phyloP scores from a whole-genome alignment of 2,888 invertebrate genomes.

The Embidobia sp. region DNA sequence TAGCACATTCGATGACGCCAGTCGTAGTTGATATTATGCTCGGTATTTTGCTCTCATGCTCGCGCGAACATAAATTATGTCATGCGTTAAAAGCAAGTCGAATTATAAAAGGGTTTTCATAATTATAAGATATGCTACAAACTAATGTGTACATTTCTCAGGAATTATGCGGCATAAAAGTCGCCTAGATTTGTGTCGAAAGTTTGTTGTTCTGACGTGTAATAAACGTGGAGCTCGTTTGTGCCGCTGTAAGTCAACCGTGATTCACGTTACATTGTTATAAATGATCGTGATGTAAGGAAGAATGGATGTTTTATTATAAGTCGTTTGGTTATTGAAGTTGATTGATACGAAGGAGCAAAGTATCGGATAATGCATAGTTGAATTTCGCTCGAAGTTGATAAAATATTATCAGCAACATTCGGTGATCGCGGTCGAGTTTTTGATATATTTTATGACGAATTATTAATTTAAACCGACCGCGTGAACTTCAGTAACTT shows the following conservation, averaged over 20 bases:
- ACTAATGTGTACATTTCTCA: conserved; percentile 45
- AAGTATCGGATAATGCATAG: conserved; percentile 4
- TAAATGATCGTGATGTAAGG: conserved; percentile 14
- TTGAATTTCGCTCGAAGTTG: background rate
- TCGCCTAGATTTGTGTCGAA: conserved; percentile 13
- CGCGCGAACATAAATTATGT: conserved; percentile 53
- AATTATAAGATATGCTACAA: conserved; percentile 55
- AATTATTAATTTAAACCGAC: background rate
- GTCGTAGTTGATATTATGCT: conserved; percentile 60
- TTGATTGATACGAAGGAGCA: conserved; percentile 36
- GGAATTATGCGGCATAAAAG: conserved; percentile 14
- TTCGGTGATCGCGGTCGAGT: background rate
- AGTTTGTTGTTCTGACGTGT: conserved; percentile 38
- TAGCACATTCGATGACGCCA: conserved; percentile 62
- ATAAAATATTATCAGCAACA: background rate
- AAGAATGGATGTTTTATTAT: conserved; percentile 10
- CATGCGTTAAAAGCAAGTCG: conserved; percentile 58
- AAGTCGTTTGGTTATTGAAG: conserved; percentile 21
- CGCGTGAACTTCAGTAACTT: too few species aligned
- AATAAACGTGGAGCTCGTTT: conserved; percentile 21
- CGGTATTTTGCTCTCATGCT: conserved; percentile 52
- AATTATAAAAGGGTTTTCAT: conserved; percentile 52
- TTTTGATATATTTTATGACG: background rate
- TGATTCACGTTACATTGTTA: conserved; percentile 35
- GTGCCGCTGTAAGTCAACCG: background rate